phyloP scores from a whole-genome alignment of 1,140 invertebrate species.

The Carposina sasakii region DNA sequence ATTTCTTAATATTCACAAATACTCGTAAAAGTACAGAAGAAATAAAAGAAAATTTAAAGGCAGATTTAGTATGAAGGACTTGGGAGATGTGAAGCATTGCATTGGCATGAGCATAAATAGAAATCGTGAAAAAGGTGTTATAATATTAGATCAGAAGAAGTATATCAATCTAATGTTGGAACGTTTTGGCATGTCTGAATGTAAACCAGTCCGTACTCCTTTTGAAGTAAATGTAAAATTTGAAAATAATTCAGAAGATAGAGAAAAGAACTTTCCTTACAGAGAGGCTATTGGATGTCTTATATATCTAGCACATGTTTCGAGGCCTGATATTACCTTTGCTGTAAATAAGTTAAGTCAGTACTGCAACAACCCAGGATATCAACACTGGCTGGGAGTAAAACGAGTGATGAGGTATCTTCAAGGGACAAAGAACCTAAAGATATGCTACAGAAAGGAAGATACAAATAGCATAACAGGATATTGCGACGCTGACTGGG shows the following conservation, averaged over 20 bases:
- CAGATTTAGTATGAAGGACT: neutral
- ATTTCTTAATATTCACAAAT: neutral
- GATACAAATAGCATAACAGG: neutral
- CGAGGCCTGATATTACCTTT: slow-evolving; percentile 9
- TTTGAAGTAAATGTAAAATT: neutral
- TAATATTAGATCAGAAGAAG: neutral
- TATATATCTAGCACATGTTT: slow-evolving; percentile 2
- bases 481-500: slow-evolving; percentile 26
- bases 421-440: slow-evolving; percentile 1
- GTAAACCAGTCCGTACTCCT: neutral
- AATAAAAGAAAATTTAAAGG: neutral
- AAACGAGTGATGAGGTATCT: slow-evolving; percentile 12
- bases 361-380: neutral
- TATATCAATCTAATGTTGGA: neutral
- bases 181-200: neutral
- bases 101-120: neutral
- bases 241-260: neutral
- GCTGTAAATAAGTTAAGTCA: slow-evolving; percentile 7
- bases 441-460: neutral
- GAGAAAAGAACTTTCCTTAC: neutral
- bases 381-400: neutral
- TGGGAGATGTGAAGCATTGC: neutral
- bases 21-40: neutral
- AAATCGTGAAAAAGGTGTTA: neutral
- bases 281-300: slow-evolving; percentile 2